Percentiles rank a stretch among this genome's conserved stretches.
These are phyloP conservation scores for Tachina grossa DNA, from an alignment of 2,888 invertebrate genomes.

Conservation along the genomic window DNA sequence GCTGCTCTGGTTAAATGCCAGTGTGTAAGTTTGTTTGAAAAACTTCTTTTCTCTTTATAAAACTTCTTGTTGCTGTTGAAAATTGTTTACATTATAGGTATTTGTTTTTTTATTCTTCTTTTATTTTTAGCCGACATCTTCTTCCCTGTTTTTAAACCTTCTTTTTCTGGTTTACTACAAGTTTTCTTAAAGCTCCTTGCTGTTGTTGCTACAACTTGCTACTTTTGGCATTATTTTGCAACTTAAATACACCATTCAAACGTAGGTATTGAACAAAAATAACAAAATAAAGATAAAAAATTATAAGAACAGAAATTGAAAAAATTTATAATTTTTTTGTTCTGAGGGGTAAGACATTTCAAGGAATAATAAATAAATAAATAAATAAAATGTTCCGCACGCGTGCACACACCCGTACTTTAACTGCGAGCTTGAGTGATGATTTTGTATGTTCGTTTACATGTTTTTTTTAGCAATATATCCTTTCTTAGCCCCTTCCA, in stretches of 20 bases:
- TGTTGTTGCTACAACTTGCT: slow-evolving; percentile 57
- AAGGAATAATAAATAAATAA: slow-evolving; percentile 75
- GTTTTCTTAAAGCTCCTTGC: slow-evolving; percentile 41
- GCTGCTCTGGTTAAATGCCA: not conserved
- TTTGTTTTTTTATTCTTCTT: slow-evolving; percentile 11
- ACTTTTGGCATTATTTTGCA: slow-evolving; percentile 47
- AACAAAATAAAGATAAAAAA: not conserved
- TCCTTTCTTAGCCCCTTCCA: slow-evolving; percentile 12
- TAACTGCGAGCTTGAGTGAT: slow-evolving; percentile 60
- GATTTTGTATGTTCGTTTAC: slow-evolving; percentile 60
- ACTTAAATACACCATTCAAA: slow-evolving; percentile 28
- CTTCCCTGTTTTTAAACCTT: slow-evolving; percentile 33
- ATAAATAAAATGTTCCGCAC: slow-evolving; percentile 77
- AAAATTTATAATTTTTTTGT: slow-evolving; percentile 4
- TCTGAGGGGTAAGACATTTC: slow-evolving; percentile 64
- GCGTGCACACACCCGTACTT: slow-evolving; percentile 74
- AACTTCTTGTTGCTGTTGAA: slow-evolving; percentile 44
- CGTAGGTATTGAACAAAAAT: not conserved
- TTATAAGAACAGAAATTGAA: slow-evolving; percentile 14
- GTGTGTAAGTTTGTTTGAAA: slow-evolving; percentile 27
- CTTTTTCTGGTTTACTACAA: slow-evolving; percentile 18
- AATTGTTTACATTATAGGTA: slow-evolving; percentile 50
- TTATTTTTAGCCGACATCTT: slow-evolving; percentile 30
- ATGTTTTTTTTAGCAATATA: slow-evolving; percentile 46
- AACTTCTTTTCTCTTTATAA: slow-evolving; percentile 43